Base-by-base conservation (phyloP, 2,888 invertebrate genomes). In the Drosophila atroscutellata region DNA sequence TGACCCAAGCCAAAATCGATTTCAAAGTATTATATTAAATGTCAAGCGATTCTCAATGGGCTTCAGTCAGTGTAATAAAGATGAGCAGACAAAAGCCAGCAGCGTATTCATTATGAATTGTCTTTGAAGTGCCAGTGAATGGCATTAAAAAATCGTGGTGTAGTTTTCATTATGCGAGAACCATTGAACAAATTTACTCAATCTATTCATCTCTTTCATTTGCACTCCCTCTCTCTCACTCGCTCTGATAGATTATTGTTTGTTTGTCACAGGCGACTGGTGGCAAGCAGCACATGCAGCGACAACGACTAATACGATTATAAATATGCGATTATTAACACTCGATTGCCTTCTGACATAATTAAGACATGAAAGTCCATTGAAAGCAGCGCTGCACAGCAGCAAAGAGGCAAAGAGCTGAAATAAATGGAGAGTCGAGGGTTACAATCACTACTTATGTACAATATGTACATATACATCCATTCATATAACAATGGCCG, bases 311-410 rank as follows among this genome's bases (percentile, higher is more conserved):
- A 91, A 91, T 88, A 80, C 80, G 86, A 91, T 90, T 90, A 91
- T 91, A 91, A 91, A 91, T 91, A 90, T 91, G 68, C 84, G 91
- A 90, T 91, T 90, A 91, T 90, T 90, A 83, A 91, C 91, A 91
- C 91, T 83, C 89, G 90, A 90, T 90, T 91, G 90, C 79, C 73
- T 75, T 70, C 72, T 83, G 91, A 91, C 90, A 84, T 84, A 90
- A 91, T 88, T 88, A 82, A 91, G 81, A 86, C 79, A 90, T 70
- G 65, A 77, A 77, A 69, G 77, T 45, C 52, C 28, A 70, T 56
- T 58, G 69, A 61, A 61, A 71, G 58, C 61, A 66, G 49, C 49
- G 61, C 45, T 45, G 59, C 13, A 37, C 59, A 66, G 30, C 30
- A 32, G 18, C 50, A 54, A 32, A 55, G 55, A 64, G 65, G 75